Percentiles rank a stretch among this genome's conserved stretches.
phyloP scores from a whole-genome alignment of 1,140 invertebrate species.

The Heliconius eleuchia region DNA sequence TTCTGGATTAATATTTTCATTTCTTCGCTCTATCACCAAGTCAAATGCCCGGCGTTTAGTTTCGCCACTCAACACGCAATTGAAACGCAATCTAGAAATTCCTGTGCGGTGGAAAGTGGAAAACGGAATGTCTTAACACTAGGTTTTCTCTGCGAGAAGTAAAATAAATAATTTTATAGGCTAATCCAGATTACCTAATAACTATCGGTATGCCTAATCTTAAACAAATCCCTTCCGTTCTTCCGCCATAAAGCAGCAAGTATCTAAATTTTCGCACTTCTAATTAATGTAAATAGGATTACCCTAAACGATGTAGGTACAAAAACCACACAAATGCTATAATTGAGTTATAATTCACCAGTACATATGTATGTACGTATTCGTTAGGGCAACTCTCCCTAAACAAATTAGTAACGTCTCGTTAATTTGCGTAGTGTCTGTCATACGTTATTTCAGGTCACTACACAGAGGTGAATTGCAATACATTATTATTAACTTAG shows the following conservation, averaged over 20 bases:
- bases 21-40: too few species aligned
- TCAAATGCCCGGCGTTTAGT: too few species aligned
- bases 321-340: constrained; percentile 12
- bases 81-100: too few species aligned
- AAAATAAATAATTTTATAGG: too few species aligned
- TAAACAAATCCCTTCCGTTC: neutral
- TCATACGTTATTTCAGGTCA: constrained; percentile 28
- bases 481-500: constrained; percentile 1
- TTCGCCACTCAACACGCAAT: too few species aligned
- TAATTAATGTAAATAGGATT: neutral
- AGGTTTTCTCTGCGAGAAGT: too few species aligned
- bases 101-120: too few species aligned
- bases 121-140: too few species aligned
- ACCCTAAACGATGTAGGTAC: neutral
- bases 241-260: neutral
- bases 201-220: neutral
- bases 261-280: neutral
- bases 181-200: too few species aligned
- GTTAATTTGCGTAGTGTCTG: constrained; percentile 3
- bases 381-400: neutral
- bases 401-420: constrained; percentile 30
- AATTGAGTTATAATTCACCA: constrained; percentile 8
- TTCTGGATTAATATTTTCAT: too few species aligned
- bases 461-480: constrained; percentile 10
- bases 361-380: neutral